Base-by-base conservation (phyloP, 2,888 invertebrate genomes). In the Leucophora obtusa region DNA sequence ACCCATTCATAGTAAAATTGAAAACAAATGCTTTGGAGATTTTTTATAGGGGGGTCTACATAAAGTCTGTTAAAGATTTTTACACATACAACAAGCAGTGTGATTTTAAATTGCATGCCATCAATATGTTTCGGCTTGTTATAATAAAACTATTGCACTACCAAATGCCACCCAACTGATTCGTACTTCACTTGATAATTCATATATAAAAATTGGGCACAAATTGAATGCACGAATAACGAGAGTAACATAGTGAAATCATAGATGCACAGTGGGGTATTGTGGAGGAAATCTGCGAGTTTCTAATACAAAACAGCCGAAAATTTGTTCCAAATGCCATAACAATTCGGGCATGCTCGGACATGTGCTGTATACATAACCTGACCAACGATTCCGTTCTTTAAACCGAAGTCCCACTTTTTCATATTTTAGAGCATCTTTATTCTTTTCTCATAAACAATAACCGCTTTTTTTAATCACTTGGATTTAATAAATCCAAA, bases 211-310 rank as follows among this genome's bases (percentile, higher is more conserved):
- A 38, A 65, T 53, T 53, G 65, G 53, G 53, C 35, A 54, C 33
- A 65, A 65, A 53, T 65, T 65, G 65, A 65, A 65, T 17, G 65
- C 65, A 53, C 63, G 65, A 53, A 15, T 63, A 24, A 15, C 50
- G 24, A 33, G 60, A 60, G 18, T 17, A 28, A 28, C 28, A 28
- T 28, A 59, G 59, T 38, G 43, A 47, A 47, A 47, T 10, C 43
- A 47, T n/a, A 47, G n/a, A 28, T 3, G 21, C 21, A 21, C 21
- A 21, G 21, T 21, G 21, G 21, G 21, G 4, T 4, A 21, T 21
- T 21, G 2, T 21, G 21, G 21, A 4, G 4, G 4, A 21, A 21
- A n/a, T n/a, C n/a, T n/a, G n/a, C n/a, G n/a, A n/a, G n/a, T n/a
- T n/a, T n/a, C n/a, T n/a, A n/a, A n/a, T n/a, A n/a, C n/a, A n/a